phyloP scores from a whole-genome alignment of 2,797 vertebrate genomes.

The Neosilurus mollespiculum region DNA sequence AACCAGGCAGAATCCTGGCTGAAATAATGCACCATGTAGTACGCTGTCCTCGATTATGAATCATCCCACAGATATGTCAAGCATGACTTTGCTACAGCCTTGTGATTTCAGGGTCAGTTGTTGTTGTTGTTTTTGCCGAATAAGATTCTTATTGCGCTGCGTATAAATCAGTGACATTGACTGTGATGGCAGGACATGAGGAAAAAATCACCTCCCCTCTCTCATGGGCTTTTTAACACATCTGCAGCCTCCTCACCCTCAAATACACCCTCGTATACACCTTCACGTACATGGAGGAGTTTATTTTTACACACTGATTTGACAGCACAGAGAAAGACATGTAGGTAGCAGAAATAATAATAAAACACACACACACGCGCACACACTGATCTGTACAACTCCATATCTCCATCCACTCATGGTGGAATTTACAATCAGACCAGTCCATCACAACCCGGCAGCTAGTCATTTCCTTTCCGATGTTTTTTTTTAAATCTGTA shows the following conservation, averaged over 20 bases:
- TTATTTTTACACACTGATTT: constrained; percentile 36
- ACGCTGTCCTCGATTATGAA: neutral
- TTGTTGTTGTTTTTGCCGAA: neutral
- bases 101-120: neutral
- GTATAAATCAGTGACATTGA: constrained; percentile 17
- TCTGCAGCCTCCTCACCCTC: neutral
- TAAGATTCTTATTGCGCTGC: neutral
- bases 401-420: constrained; percentile 21
- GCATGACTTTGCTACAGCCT: neutral
- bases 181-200: neutral
- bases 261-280: too few relatives aligned
- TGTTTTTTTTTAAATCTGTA: constrained; percentile 53
- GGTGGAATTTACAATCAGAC: constrained; percentile 20
- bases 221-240: neutral
- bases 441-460: constrained; percentile 36
- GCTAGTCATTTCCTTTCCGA: constrained; percentile 48
- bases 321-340: constrained; percentile 32
- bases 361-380: constrained; percentile 5
- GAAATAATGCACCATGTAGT: neutral
- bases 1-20: neutral
- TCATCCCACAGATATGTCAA: neutral
- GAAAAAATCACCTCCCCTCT: neutral
- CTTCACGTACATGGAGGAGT: neutral
- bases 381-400: constrained; percentile 15
- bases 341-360: constrained; percentile 28